Evolutionary conservation across 2,888 invertebrate species (phyloP).

Genomic region (Oegoconia quadripuncta): DNA sequence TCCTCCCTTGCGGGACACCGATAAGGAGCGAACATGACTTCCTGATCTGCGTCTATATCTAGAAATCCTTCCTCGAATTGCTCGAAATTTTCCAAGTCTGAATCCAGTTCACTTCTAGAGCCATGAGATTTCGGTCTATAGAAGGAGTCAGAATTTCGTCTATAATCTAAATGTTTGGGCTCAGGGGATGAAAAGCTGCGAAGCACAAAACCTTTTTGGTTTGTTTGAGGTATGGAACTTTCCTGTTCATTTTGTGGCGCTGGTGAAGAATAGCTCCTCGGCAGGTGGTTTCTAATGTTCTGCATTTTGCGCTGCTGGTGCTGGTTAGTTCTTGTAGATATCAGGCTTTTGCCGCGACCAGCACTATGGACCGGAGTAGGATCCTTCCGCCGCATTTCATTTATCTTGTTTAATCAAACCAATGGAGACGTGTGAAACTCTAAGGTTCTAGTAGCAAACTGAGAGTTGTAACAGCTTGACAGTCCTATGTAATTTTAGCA

Average conservation of each 20-base stretch:
- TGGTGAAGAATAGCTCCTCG: conserved; percentile 67
- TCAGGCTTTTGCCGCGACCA: conserved; percentile 56
- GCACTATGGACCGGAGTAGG: conserved; percentile 35
- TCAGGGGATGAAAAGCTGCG: conserved; percentile 68
- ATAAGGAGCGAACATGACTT: conserved; percentile 48
- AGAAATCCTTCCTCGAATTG: conserved; percentile 64
- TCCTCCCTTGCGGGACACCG: conserved; percentile 55
- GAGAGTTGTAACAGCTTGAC: conserved; percentile 38
- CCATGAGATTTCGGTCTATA: conserved; percentile 55
- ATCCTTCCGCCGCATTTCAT: conserved; percentile 60
- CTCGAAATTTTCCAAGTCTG: conserved; percentile 66
- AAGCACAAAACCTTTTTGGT: conserved; percentile 48
- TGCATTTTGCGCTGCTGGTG: conserved; percentile 58
- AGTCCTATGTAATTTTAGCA: conserved; percentile 49
- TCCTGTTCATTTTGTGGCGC: conserved; percentile 49
- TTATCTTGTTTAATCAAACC: conserved; percentile 3
- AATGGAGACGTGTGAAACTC: conserved; percentile 44
- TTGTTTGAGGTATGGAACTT: conserved; percentile 24
- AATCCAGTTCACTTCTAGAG: conserved; percentile 61
- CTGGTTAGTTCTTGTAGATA: conserved; percentile 59
- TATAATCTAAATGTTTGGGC: conserved; percentile 49
- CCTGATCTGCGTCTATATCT: conserved; percentile 67
- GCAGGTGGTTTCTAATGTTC: conserved; percentile 48
- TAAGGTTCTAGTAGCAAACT: conserved; percentile 45
- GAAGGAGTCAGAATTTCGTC: conserved; percentile 57